Evolutionary conservation across 2,797 vertebrate species (phyloP).

Genomic region (Oreochromis mossambicus): DNA sequence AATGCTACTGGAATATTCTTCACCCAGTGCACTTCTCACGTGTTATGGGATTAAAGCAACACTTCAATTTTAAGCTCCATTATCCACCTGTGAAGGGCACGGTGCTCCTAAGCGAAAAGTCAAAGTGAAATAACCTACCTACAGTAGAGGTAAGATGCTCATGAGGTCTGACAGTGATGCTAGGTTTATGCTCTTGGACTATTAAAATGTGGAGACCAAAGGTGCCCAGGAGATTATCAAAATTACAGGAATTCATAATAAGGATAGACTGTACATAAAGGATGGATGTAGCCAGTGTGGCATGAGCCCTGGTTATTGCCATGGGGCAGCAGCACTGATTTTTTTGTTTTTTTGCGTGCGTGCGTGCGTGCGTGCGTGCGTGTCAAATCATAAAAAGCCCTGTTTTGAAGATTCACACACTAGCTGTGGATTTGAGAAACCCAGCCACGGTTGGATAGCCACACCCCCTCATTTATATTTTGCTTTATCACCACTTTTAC

Average conservation of each 20-base stretch:
- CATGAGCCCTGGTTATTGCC: not conserved
- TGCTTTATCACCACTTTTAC: not conserved
- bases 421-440: not conserved
- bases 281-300: not conserved
- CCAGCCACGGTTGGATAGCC: no score
- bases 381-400: not conserved
- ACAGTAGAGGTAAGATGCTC: not conserved
- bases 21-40: constrained; percentile 44
- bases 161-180: not conserved
- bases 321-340: not conserved
- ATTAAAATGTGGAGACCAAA: not conserved
- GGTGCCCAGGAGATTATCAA: not conserved
- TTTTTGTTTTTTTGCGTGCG: not conserved
- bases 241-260: not conserved
- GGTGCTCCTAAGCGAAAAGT: not conserved
- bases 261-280: not conserved
- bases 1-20: constrained; percentile 46
- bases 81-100: not conserved
- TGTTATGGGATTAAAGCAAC: not conserved
- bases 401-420: not conserved
- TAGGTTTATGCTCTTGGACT: not conserved
- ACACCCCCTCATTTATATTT: not conserved
- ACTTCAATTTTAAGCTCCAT: not conserved
- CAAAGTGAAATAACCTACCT: not conserved
- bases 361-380: accelerated